A percentile compares a stretch with the other conserved stretches of the same genome.
Evolutionary conservation across 2,113 vertebrate genomes (phyloP).

Genomic region (Coreoperca whiteheadi): DNA sequence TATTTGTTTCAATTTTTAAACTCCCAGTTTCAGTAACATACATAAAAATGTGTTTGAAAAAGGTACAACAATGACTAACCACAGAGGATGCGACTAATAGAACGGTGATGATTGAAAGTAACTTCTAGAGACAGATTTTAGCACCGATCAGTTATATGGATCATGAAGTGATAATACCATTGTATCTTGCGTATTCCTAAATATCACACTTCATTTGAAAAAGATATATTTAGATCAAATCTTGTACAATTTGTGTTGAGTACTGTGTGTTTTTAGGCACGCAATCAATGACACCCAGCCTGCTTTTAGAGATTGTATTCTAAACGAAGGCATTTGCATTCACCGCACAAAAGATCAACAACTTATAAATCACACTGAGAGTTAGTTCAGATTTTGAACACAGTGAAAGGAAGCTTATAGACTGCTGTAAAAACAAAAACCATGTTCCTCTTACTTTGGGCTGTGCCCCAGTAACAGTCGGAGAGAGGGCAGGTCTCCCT

Average conservation of each 20-base stretch:
- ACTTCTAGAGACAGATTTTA: not conserved
- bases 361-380: no score
- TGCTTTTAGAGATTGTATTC: not conserved
- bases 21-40: not conserved
- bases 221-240: not conserved
- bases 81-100: not conserved
- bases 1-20: not conserved
- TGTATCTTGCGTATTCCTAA: not conserved
- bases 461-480: conserved; percentile 90
- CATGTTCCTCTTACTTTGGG: conserved; percentile 88
- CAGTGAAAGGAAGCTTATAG: not conserved
- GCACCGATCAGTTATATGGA: no score
- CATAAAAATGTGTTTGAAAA: not conserved
- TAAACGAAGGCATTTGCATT: not conserved
- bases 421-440: conserved; percentile 9
- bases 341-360: not conserved
- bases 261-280: not conserved
- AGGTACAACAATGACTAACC: not conserved
- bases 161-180: not conserved
- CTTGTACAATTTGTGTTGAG: not conserved
- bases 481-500: conserved; percentile 94
- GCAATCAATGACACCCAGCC: not conserved
- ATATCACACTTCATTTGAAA: not conserved
- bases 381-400: not conserved
- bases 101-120: not conserved